Evolutionary conservation across 2,888 invertebrate species (phyloP).

Genomic region (Cancer borealis): DNA sequence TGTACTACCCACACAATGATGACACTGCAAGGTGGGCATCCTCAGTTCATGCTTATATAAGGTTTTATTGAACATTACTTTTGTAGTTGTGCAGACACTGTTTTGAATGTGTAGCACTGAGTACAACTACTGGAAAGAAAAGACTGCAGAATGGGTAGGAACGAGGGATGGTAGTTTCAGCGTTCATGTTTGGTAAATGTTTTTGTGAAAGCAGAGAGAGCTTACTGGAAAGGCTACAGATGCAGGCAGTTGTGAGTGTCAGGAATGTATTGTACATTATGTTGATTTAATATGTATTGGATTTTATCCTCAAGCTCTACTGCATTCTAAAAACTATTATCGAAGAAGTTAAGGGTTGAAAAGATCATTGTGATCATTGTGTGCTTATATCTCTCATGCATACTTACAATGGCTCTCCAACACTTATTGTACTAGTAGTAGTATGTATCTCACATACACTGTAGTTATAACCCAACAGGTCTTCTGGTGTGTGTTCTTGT

Average conservation of each 20-base stretch:
- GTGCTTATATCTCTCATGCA: not conserved
- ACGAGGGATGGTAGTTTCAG: too few relatives aligned
- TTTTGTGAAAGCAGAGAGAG: not conserved
- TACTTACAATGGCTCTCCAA: too few relatives aligned
- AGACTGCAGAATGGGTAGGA: too few relatives aligned
- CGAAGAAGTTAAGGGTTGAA: not conserved
- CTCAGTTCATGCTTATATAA: not conserved
- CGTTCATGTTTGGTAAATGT: too few relatives aligned
- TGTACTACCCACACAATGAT: constrained; percentile 87
- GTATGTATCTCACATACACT: too few relatives aligned
- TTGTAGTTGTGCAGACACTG: not conserved
- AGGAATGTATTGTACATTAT: not conserved
- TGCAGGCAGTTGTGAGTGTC: not conserved
- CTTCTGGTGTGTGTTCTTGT: too few relatives aligned
- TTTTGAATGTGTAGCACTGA: too few relatives aligned
- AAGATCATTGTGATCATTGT: not conserved
- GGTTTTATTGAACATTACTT: not conserved
- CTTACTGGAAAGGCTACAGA: too few relatives aligned
- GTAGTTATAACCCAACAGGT: too few relatives aligned
- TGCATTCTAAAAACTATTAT: not conserved
- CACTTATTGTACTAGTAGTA: too few relatives aligned
- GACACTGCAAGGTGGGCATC: constrained; percentile 82
- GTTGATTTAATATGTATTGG: not conserved
- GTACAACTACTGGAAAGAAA: too few relatives aligned
- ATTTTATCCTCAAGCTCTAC: not conserved